Base-by-base conservation (phyloP, 1,140 invertebrate genomes). In the Aleiodes sp. region DNA sequence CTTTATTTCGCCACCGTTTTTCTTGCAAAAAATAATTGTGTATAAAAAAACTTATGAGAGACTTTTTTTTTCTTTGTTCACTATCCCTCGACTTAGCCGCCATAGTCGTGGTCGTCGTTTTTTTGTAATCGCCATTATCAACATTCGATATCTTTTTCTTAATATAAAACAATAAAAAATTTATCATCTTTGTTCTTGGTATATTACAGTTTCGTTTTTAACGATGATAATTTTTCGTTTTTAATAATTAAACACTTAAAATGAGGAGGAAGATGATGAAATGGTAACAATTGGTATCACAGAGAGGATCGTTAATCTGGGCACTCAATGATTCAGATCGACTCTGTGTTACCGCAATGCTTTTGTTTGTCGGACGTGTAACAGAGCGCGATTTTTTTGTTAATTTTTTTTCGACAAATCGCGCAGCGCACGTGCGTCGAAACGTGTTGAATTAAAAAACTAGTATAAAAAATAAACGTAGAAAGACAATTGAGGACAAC, bases 1-100 rank as follows among this genome's bases (percentile, higher is more conserved):
- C 83, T 86, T 86, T 86, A 86, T 86, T 86, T 86, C 83, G 83
- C 85, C 84, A 86, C 85, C 84, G 84, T 86, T 85, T 68, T 86
- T 86, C 84, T 86, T 86, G 85, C 85, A 86, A 86, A 86, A 86
- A 84, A 56, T 33, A 60, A 59, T 52, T 37, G 29, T 82, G 82
- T 80, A 78, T 83, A 84, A 81, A 84, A 82, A 83, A 82, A 80
- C 76, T 73, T 60, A 12, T 35, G 39, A 61, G 59, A 61, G 26
- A 68, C 31, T 37, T 63, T 63, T 43, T 62, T 70, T 35, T 60
- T 72, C 33, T 41, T 24, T 21, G 10, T 59, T 59, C 28, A 59
- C 28, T 62, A 63, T 63, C 21, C 37, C 26, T 69, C 41, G 28
- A 56, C 19, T 39, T 60, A 16, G 33, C 21, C 16, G 52, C 24